Evolutionary conservation across 1,140 invertebrate species (phyloP).

Genomic region (Stenopsyche tienmushanensis): DNA sequence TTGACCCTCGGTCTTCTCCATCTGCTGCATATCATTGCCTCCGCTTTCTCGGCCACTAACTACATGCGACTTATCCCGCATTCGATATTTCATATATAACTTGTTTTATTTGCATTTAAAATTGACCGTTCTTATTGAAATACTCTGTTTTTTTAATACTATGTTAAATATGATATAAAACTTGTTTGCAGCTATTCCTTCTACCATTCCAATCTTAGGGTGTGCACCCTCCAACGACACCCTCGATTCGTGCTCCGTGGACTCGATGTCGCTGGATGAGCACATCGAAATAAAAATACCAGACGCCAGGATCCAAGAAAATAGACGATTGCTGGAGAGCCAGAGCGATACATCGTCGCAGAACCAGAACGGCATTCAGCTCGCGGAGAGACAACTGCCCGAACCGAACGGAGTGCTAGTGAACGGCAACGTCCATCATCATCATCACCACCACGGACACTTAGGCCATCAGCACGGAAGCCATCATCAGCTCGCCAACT

Average conservation of each 20-base stretch:
- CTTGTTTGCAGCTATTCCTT: background rate
- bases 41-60: no score
- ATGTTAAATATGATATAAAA: no score
- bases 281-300: slow-evolving; percentile 57
- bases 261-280: slow-evolving; percentile 55
- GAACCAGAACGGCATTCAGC: slow-evolving; percentile 43
- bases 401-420: slow-evolving; percentile 27
- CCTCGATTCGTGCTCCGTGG: slow-evolving; percentile 54
- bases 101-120: no score
- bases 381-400: slow-evolving; percentile 34
- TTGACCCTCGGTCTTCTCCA: no score
- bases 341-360: slow-evolving; percentile 52
- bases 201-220: slow-evolving; percentile 50
- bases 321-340: slow-evolving; percentile 52
- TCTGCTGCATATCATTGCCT: no score
- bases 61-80: no score
- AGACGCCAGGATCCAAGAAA: slow-evolving; percentile 52
- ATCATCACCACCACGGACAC: slow-evolving; percentile 21
- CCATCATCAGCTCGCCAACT: slow-evolving; percentile 21
- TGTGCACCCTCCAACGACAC: slow-evolving; percentile 50
- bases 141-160: no score
- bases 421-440: slow-evolving; percentile 23
- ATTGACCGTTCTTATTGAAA: no score
- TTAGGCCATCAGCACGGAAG: slow-evolving; percentile 24
- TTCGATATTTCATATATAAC: no score